phyloP scores from a whole-genome alignment of 1,140 invertebrate species.

The Papilio polytes region DNA sequence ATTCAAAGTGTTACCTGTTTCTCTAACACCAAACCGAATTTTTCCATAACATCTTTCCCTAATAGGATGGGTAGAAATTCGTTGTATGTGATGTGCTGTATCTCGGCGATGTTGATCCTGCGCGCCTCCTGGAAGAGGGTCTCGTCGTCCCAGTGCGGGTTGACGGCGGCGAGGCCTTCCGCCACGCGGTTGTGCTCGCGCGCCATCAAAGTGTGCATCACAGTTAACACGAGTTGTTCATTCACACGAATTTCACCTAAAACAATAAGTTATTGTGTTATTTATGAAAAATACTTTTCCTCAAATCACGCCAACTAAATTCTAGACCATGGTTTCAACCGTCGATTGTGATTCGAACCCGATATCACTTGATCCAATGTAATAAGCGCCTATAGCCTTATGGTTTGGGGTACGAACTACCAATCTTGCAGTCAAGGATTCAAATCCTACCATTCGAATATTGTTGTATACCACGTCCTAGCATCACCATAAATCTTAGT shows the following conservation, averaged over 20 bases:
- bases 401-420: too few relatives aligned
- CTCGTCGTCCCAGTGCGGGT: constrained; percentile 98
- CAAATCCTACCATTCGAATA: too few relatives aligned
- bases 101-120: constrained; percentile 94
- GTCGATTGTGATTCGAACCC: not conserved
- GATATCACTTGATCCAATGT: not conserved
- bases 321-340: not conserved
- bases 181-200: constrained; percentile 95
- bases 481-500: too few relatives aligned
- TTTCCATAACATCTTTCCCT: constrained; percentile 96
- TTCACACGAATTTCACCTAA: constrained; percentile 96
- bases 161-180: constrained; percentile 89
- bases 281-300: not conserved
- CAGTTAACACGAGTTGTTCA: constrained; percentile 95
- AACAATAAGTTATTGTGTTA: constrained; percentile 10
- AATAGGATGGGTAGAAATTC: constrained; percentile 97
- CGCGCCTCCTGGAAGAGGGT: constrained; percentile 96
- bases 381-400: too few relatives aligned
- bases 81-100: constrained; percentile 97
- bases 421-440: too few relatives aligned
- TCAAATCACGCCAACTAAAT: not conserved
- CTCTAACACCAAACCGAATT: constrained; percentile 93
- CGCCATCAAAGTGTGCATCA: constrained; percentile 96
- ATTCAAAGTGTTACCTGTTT: constrained; percentile 86
- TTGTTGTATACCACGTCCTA: too few relatives aligned